Base-by-base conservation (phyloP, 1,140 invertebrate species). In the Acromyrmex charruanus region DNA sequence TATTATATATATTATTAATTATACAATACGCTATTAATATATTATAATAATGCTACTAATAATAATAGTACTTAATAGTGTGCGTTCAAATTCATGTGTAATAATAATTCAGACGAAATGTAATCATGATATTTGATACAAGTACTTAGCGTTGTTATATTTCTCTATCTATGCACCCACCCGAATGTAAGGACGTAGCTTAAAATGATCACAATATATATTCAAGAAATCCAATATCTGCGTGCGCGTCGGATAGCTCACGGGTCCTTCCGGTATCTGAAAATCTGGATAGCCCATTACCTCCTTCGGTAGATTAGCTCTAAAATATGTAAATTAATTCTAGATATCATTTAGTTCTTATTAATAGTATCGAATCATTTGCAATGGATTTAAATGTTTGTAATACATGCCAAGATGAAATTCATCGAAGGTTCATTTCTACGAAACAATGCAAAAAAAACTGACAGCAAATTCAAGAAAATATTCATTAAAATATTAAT, bases 201-300 rank as follows among this genome's bases (percentile, higher is more conserved):
- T 93, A 94, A 97, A 98, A 89, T 97, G 95, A 66, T 98, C 95
- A 0, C 97, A 96, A 94, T 99, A 99, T 0, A 96, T 93, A 89
- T 98, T 96, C 1, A 99, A 95, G 92, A 99, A 99, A 16, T 97
- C 93, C 2, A 98, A 95, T 91, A 99, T 98, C 85, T 98, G 97
- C 63, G 96, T 96, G 28, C 98, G 97, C 7, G 96, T 96, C 2
- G 99, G 94, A 93, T 99, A 99, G 2, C 98, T 99, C 82, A 96
- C 96, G 0, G 96, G 95, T 85, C 93, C 96, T 58, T 96, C 95
- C 1, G 96, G 96, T 86, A 98, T 97, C 2, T 97, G 97, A 95
- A 96, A 97, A 93, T 97, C 97, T 2, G 97, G 96, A 92, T 96
- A 98, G 4, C 96, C 96, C 98, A 98, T 98, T 7, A 97, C 96